Base-by-base conservation (phyloP, 2,797 vertebrate genomes). In the Enteromius radiatus region DNA sequence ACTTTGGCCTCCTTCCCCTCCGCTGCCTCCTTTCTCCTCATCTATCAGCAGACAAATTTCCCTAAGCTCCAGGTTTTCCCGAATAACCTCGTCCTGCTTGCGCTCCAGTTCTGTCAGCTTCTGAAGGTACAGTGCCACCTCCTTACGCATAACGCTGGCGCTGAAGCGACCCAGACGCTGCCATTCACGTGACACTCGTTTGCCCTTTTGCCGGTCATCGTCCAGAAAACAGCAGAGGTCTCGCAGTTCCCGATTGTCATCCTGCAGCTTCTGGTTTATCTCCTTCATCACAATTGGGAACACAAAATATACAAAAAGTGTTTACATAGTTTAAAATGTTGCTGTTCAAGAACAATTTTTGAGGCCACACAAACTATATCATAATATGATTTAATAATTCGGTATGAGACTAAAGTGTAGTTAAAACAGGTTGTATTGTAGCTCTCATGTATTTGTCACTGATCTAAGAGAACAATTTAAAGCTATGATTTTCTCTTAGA, bases 151-250 rank as follows among this genome's bases (percentile, higher is more conserved):
- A 87, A 99, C 92, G 3, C 97, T 97, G 10, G 97, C 96, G 0
- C 97, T 97, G 93, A 96, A 99, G 52, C 96, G 96, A 87, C 98
- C 97, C 86, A 99, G 93, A 10, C 98, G 94, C 92, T 99, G 98
- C 97, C 98, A 99, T 88, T 99, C 98, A 1, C 98, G 95, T 69
- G 97, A 98, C 75, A 99, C 97, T 67, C 96, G 95, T 92, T 98
- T 99, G 82, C 97, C 97, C 88, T 99, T 99, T 94, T 99, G 98
- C 14, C 98, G 93, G 91, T 99, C 98, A 0, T 99, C 98, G 0
- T 99, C 98, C 89, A 99, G 92, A 91, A 99, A 99, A 84, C 98
- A 99, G 91, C 98, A 99, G 64, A 99, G 94, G 91, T 99, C 98
- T 86, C 98, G 92, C 91, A 99, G 94, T 76, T 99, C 98, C 71